These are phyloP conservation scores for Dissostichus mawsoni DNA, from an alignment of 2,113 vertebrate genomes.

Conservation along the genomic window DNA sequence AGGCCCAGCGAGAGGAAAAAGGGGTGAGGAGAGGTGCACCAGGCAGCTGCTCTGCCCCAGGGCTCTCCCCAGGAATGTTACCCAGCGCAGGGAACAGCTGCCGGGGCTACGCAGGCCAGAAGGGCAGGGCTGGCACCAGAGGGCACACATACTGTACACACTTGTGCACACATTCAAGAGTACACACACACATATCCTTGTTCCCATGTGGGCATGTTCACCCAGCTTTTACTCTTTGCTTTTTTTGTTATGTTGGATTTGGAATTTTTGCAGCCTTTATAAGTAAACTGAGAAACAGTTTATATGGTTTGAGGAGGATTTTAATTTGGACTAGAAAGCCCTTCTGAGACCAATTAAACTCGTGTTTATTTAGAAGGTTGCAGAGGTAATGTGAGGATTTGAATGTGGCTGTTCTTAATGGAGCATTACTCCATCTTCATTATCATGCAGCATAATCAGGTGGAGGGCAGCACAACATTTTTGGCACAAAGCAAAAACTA, in stretches of 20 bases:
- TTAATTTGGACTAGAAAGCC: conserved; percentile 24
- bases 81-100: conserved; percentile 75
- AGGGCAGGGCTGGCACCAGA: conserved; percentile 68
- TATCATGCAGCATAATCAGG: conserved; percentile 36
- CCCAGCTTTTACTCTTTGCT: conserved; percentile 1
- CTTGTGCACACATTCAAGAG: conserved; percentile 3
- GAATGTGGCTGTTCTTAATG: conserved; percentile 37
- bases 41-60: conserved; percentile 80
- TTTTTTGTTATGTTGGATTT: conserved; percentile 11
- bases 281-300: conserved; percentile 24
- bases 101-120: conserved; percentile 61
- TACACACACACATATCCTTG: background rate
- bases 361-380: conserved; percentile 50
- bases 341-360: conserved; percentile 48
- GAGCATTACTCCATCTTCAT: conserved; percentile 20
- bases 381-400: conserved; percentile 40
- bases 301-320: background rate
- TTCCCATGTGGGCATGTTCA: conserved; percentile 8
- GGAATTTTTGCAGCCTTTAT: conserved; percentile 10
- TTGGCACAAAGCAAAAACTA: conserved; percentile 30
- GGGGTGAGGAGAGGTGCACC: conserved; percentile 58
- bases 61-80: conserved; percentile 83
- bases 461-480: conserved; percentile 22
- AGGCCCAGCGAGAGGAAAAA: conserved; percentile 59
- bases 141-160: conserved; percentile 52